Base-by-base conservation (phyloP, 1,140 invertebrate genomes). In the Drosophila albomicans region DNA sequence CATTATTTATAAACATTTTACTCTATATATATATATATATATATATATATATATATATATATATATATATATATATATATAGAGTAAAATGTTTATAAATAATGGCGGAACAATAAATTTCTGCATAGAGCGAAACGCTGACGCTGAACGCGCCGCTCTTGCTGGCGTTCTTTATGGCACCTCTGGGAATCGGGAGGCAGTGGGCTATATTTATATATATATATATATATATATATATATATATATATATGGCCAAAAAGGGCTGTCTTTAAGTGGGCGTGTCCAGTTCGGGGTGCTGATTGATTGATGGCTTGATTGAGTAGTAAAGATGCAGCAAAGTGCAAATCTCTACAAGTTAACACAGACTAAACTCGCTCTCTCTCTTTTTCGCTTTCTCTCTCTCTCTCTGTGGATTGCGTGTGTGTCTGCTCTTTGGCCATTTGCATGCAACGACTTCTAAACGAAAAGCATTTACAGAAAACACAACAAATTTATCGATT, bases 401-500 rank as follows among this genome's bases (percentile, higher is more conserved):
- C 28, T 0, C 30, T 59, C 7, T 38, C 1, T 16, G 4, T 43
- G 28, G 8, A 16, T 35, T 25, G 16, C 28, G 41, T 28, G 20
- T 67, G 57, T 48, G 54, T 46, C 1, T 28, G 61, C 20, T 43
- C 30, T 13, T 15, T 13, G 52, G 52, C 38, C 69, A 63, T 78
- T 79, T 78, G 75, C 68, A 78, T 78, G 65, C 65, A 58, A 49
- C 65, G 45, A 7, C 20, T 32, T 49, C 66, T 75, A 71, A 75
- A 70, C 72, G 78, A 80, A 75, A 75, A 75, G 63, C 79, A 72
- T 85, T 86, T 86, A 86, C 79, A 75, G 75, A 76, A 88, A 88
- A 84, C 80, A 88, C 80, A 80, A 78, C 51, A 71, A 77, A 88
- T 87, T 88, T 87, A 87, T 87, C 84, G 84, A 87, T 87, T 87